phyloP scores from a whole-genome alignment of 2,888 invertebrate genomes.

The Aphodius sticticus region DNA sequence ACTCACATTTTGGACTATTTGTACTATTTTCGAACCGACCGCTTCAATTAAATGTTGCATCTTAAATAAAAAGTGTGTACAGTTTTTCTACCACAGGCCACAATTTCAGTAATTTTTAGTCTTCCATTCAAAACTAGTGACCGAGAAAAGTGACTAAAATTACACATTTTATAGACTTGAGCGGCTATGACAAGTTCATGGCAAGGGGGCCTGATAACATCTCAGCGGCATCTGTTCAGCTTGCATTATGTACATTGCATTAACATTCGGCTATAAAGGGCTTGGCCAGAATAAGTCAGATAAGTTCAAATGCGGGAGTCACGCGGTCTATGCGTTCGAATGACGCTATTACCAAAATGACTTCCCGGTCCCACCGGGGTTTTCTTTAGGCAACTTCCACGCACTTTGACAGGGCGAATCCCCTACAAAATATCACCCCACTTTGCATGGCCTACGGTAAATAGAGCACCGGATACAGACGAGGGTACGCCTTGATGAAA shows the following conservation, averaged over 20 bases:
- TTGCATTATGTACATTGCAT: neutral
- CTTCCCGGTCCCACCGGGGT: neutral
- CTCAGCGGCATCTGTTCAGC: neutral
- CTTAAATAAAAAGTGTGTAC: too few relatives aligned
- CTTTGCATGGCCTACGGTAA: neutral
- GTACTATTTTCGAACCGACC: too few relatives aligned
- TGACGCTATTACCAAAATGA: neutral
- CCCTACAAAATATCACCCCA: neutral
- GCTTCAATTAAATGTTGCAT: too few relatives aligned
- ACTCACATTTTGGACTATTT: too few relatives aligned
- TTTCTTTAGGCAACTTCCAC: neutral
- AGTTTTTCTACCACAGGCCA: too few relatives aligned
- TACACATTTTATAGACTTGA: too few relatives aligned
- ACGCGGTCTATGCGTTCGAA: neutral
- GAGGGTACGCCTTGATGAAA: neutral
- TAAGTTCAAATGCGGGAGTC: neutral
- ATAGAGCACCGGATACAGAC: neutral
- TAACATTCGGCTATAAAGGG: neutral
- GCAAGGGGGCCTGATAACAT: neutral
- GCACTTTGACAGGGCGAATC: neutral
- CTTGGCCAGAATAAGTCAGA: neutral
- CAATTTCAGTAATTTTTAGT: too few relatives aligned
- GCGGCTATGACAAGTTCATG: neutral
- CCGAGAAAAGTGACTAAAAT: too few relatives aligned
- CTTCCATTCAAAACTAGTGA: too few relatives aligned